Evolutionary conservation across 2,888 invertebrate species (phyloP), one percentile per base, ranked within the genome.

Genomic region (Palloptera scutellata): DNA sequence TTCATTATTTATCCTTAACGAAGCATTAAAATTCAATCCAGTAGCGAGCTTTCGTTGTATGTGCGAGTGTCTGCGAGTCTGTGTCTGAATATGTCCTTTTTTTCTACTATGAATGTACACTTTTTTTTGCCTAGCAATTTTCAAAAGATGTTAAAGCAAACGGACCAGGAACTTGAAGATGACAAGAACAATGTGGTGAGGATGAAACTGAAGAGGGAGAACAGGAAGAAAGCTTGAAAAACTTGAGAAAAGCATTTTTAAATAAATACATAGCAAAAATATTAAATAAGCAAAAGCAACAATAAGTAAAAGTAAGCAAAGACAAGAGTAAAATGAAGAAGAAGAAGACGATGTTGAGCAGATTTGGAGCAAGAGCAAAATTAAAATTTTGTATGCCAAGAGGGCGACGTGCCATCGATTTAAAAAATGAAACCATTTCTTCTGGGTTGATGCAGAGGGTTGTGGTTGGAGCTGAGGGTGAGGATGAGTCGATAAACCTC

Each of bases 21-120:
- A 67, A 67, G 63, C 61, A 67, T 70, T 59, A 70, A 66, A 64
- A 66, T 70, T 67, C 55, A 52, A 64, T 66, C 63, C 57, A 62
- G 30, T 30, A 30, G 30, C 30, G 30, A 30, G 30, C 70, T 70
- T 65, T 51, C 52, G 17, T 19, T 61, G 61, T 62, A 15, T 53
- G 53, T 15, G 15, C 13, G 30, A 11, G 30, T 30, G 30, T 30
- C 30, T 30, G 30, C 6, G 30, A 30, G 30, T 30, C 30, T 30
- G 30, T 30, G 30, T 30, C 30, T 30, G 30, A 6, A 30, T n/a
- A n/a, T 59, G 42, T 57, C 20, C 57, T 15, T 11, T 40, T 48
- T 48, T 43, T 43, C 12, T 43, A 11, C 12, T 48, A n/a, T 48
- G 12, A n/a, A 15, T 48, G 15, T 48, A n/a, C 15, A 12, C 8